Conservation (phyloP, 2,797 vertebrate species). For the Pygocentrus nattereri region DNA sequence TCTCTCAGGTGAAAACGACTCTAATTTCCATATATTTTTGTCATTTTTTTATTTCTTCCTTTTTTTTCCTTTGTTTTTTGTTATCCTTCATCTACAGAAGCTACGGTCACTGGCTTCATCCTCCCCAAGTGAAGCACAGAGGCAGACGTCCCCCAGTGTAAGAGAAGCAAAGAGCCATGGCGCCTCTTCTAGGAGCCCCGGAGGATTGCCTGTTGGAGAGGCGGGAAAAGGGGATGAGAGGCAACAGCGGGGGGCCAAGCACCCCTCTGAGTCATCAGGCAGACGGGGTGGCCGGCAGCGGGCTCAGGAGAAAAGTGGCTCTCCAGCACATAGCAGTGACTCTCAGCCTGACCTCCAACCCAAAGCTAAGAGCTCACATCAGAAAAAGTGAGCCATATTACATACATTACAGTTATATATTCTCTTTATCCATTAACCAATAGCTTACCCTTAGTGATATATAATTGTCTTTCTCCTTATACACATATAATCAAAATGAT, state of each 20-base stretch:
- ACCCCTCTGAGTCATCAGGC: slow-evolving; percentile 74
- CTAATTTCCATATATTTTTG: slow-evolving; percentile 78
- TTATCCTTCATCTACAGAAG: slow-evolving; percentile 85
- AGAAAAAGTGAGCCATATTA: slow-evolving; percentile 89
- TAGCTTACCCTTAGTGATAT: background rate
- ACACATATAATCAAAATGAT: too few relatives aligned
- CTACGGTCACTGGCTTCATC: slow-evolving; percentile 77
- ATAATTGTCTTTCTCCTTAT: background rate
- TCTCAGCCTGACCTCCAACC: slow-evolving; percentile 77
- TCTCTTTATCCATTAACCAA: background rate
- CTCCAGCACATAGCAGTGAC: slow-evolving; percentile 89
- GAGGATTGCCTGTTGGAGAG: slow-evolving; percentile 71
- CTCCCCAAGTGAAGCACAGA: slow-evolving; percentile 76
- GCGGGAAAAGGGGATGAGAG: slow-evolving; percentile 74
- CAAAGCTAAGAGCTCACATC: slow-evolving; percentile 80
- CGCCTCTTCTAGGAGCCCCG: slow-evolving; percentile 79
- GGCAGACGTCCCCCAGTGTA: slow-evolving; percentile 73
- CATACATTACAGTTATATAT: background rate
- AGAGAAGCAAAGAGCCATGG: slow-evolving; percentile 77
- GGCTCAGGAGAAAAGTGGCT: slow-evolving; percentile 77
- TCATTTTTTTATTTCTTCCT: slow-evolving; percentile 68
- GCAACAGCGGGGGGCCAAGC: slow-evolving; percentile 69
- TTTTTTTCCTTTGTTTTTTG: slow-evolving; percentile 66
- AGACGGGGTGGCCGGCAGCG: slow-evolving; percentile 81
- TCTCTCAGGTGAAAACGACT: slow-evolving; percentile 65